Percentiles rank a stretch among this genome's conserved stretches.
Conservation (phyloP, 2,888 invertebrate species). For the Campaea margaritaria region DNA sequence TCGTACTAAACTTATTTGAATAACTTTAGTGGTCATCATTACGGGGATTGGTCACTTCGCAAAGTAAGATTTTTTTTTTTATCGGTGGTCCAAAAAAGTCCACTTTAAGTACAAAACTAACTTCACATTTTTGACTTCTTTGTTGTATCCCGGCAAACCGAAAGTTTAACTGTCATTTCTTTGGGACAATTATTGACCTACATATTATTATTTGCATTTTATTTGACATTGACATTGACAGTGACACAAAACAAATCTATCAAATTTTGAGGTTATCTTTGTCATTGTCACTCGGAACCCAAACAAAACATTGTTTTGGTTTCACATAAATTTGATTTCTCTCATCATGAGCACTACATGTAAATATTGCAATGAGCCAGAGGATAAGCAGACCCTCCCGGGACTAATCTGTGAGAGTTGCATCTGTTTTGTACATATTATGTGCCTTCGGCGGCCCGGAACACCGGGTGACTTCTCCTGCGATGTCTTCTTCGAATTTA, state of each 20-base stretch:
- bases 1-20: too few species aligned
- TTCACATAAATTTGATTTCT: not conserved
- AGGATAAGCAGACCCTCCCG: slow-evolving; percentile 84
- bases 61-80: too few species aligned
- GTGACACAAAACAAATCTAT: not conserved
- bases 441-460: slow-evolving; percentile 87
- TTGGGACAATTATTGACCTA: not conserved
- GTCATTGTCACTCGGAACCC: not conserved
- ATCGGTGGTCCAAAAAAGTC: too few species aligned
- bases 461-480: slow-evolving; percentile 90
- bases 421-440: slow-evolving; percentile 86
- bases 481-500: slow-evolving; percentile 91
- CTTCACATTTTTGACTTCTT: too few species aligned
- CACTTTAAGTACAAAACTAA: too few species aligned
- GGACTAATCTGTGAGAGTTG: slow-evolving; percentile 87
- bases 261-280: slow-evolving; percentile 11
- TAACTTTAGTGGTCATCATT: too few species aligned
- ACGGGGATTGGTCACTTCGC: too few species aligned
- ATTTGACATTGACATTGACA: slow-evolving; percentile 1
- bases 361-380: slow-evolving; percentile 84
- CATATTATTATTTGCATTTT: too few species aligned
- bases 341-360: slow-evolving; percentile 64
- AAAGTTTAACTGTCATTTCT: not conserved
- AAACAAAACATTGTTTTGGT: slow-evolving; percentile 16
- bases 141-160: too few species aligned